Conservation (phyloP, 1,140 invertebrate genomes). For the Drosophila parabipectinata region DNA sequence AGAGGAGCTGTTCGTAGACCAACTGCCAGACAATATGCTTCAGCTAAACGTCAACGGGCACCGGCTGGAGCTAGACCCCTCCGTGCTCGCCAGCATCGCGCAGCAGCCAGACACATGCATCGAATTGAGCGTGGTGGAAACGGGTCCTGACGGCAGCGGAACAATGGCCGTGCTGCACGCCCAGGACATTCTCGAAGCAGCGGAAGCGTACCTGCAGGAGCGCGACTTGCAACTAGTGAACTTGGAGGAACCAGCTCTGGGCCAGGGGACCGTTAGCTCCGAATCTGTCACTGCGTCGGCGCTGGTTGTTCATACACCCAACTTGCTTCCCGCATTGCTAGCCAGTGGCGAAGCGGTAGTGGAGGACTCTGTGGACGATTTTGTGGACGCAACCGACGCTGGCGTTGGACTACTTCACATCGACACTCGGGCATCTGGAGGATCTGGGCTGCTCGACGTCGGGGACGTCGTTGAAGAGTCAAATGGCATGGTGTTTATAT, state of each 20-base stretch:
- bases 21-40: constrained; percentile 47
- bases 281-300: background rate
- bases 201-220: constrained; percentile 65
- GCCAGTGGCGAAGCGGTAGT: constrained; percentile 70
- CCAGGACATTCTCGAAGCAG: constrained; percentile 60
- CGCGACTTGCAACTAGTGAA: constrained; percentile 65
- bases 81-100: constrained; percentile 62
- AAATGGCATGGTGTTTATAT: constrained; percentile 27
- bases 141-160: constrained; percentile 25
- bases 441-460: background rate
- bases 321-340: constrained; percentile 90
- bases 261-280: constrained; percentile 13
- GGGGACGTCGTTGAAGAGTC: background rate
- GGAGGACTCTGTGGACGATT: constrained; percentile 22
- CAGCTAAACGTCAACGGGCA: constrained; percentile 59
- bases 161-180: constrained; percentile 42
- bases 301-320: constrained; percentile 59
- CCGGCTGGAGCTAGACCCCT: constrained; percentile 57
- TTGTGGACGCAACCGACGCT: constrained; percentile 33
- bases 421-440: constrained; percentile 44
- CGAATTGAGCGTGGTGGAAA: constrained; percentile 40
- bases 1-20: constrained; percentile 31
- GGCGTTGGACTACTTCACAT: constrained; percentile 64
- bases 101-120: constrained; percentile 59
- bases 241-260: constrained; percentile 48